Base-by-base conservation (phyloP, 1,140 invertebrate species). In the Zaprionus vittiger region DNA sequence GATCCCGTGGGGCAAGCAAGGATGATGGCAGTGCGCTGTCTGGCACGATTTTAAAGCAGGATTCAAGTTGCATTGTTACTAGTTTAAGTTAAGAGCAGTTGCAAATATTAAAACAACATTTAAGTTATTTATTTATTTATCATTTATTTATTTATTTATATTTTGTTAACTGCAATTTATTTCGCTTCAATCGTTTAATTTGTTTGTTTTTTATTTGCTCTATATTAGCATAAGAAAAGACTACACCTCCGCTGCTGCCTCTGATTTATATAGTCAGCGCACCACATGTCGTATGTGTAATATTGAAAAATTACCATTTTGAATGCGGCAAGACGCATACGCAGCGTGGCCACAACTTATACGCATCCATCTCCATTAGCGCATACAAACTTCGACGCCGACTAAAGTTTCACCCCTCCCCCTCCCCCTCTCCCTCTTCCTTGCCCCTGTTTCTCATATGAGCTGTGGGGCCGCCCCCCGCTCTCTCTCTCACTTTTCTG, bases 331-430 rank as follows among this genome's bases (percentile, higher is more conserved):
- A 72, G 68, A 86, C 83, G 72, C 66, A 82, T 86, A 80, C 80
- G 69, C 83, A 77, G 37, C 65, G 70, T 83, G 74, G 81, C 61
- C 69, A 4, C 44, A 77, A 65, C 74, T 79, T 85, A 6, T 9
- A 63, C 64, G 66, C 84, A 89, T 87, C 78, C 81, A 89, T 87
- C 84, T 84, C 81, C 84, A 87, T 83, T 87, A 87, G 83, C 68
- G 80, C 74, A 79, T 81, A 81, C 81, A 83, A 83, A 89, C 77
- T 89, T 87, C 78, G 59, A 68, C 77, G 74, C 73, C 61, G 57
- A 65, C 66, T 72, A 47, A 80, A 67, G 64, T 73, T 54, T 31
- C 63, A 60, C 52, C 44, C 41, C 17, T 28, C 17, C 20, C 60
- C 11, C 67, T 20, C 14, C 55, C 15, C 34, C 52, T 26, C 56